These are phyloP conservation scores for Campoplex nolae DNA, from an alignment of 2,888 invertebrate genomes.

Conservation along the genomic window DNA sequence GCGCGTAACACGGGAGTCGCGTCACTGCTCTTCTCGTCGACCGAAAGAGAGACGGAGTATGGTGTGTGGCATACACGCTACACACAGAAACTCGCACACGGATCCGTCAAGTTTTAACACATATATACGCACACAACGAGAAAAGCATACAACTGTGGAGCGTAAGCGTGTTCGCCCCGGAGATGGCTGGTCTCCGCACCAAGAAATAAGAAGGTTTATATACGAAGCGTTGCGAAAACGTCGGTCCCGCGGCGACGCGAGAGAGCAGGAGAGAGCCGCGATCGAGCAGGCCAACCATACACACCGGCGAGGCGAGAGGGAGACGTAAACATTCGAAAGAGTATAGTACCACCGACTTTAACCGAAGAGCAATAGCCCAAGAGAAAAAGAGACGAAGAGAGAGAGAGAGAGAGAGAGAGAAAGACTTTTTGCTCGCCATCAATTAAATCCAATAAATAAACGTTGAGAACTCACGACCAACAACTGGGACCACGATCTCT, in stretches of 20 bases:
- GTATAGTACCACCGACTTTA: not conserved
- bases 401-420: not conserved
- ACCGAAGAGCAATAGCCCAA: slow-evolving; percentile 7
- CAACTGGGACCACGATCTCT: slow-evolving; percentile 25
- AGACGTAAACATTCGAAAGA: slow-evolving; percentile 61
- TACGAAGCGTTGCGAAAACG: slow-evolving; percentile 81
- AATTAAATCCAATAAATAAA: slow-evolving; percentile 63
- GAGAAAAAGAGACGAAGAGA: not conserved
- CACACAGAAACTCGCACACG: not conserved
- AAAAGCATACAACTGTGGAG: not conserved
- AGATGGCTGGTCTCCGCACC: slow-evolving; percentile 73
- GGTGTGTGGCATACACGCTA: not conserved
- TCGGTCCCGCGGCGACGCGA: slow-evolving; percentile 71
- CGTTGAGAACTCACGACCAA: slow-evolving; percentile 44
- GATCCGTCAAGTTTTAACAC: slow-evolving; percentile 42
- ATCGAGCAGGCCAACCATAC: slow-evolving; percentile 8
- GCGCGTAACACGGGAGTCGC: slow-evolving; percentile 62
- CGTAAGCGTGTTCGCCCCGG: slow-evolving; percentile 59
- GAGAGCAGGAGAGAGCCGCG: slow-evolving; percentile 31
- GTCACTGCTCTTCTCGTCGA: slow-evolving; percentile 40
- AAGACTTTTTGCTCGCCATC: slow-evolving; percentile 31
- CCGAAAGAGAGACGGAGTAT: slow-evolving; percentile 75
- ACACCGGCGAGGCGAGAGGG: slow-evolving; percentile 47
- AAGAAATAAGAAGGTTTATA: slow-evolving; percentile 76
- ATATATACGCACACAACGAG: slow-evolving; percentile 21